Evolutionary conservation across 1,140 invertebrate species (phyloP).

Genomic region (Phocides pigmalion): DNA sequence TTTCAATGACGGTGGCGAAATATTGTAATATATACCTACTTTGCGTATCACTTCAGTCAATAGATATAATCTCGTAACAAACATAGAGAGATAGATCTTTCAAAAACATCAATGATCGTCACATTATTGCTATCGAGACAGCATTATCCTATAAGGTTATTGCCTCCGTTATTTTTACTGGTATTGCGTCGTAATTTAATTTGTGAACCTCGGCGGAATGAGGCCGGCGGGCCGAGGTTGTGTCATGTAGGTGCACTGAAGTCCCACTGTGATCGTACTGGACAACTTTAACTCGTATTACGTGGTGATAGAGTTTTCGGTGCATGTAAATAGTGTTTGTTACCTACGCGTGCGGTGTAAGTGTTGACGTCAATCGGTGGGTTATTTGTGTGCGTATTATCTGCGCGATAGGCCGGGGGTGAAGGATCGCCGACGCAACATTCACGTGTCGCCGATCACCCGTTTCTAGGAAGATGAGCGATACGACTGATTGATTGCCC

Average conservation of each 20-base stretch:
- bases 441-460: conserved; percentile 57
- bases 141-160: conserved; percentile 49
- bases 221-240: conserved; percentile 54
- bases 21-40: no score
- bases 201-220: conserved; percentile 54
- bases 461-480: conserved; percentile 58
- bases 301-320: conserved; percentile 33
- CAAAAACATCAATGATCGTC: conserved; percentile 8
- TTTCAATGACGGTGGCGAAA: no score
- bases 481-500: conserved; percentile 65
- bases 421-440: conserved; percentile 67
- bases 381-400: conserved; percentile 62
- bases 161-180: conserved; percentile 47
- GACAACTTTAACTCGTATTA: conserved; percentile 38
- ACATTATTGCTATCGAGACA: neutral
- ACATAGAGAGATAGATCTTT: conserved; percentile 1
- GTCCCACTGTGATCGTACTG: conserved; percentile 10
- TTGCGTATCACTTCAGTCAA: no score
- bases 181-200: conserved; percentile 55
- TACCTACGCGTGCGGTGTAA: conserved; percentile 45
- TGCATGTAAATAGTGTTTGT: conserved; percentile 19
- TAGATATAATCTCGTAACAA: neutral
- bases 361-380: conserved; percentile 68
- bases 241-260: conserved; percentile 46
- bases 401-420: conserved; percentile 58